A percentile compares a stretch with the other conserved stretches of the same genome.
These are phyloP conservation scores for Gavia stellata DNA, from an alignment of 2,113 vertebrate species.

Conservation along the genomic window DNA sequence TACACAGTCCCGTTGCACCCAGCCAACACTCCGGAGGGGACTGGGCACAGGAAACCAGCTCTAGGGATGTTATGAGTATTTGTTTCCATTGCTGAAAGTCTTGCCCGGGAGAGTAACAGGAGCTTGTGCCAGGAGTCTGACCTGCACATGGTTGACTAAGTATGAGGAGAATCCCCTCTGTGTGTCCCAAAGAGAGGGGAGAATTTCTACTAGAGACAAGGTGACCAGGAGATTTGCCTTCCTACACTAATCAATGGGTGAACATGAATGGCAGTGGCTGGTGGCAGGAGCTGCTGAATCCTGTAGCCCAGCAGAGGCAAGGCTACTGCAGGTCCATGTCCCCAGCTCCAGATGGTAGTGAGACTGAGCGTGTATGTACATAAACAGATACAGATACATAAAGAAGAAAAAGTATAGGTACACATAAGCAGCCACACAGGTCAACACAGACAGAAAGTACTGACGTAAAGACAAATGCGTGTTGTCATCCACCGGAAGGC, in stretches of 20 bases:
- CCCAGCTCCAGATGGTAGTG: neutral
- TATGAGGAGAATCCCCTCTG: neutral
- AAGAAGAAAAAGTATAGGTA: neutral
- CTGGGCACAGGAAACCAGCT: neutral
- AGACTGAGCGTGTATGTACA: rapidly evolving
- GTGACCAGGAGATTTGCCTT: neutral
- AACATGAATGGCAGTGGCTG: neutral
- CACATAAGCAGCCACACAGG: neutral
- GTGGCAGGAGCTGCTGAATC: neutral
- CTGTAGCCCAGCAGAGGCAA: neutral
- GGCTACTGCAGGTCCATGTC: neutral
- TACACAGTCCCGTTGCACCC: neutral
- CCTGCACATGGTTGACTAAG: neutral
- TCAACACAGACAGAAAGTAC: neutral
- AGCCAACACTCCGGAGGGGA: neutral
- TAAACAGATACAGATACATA: rapidly evolving
- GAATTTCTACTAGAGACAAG: neutral
- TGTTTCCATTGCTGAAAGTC: neutral
- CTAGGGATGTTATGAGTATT: neutral
- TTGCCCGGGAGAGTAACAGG: neutral
- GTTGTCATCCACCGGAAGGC: neutral
- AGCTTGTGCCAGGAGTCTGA: neutral
- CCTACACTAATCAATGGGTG: neutral
- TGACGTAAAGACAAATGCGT: neutral
- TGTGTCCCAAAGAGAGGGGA: neutral